Evolutionary conservation across 2,888 invertebrate species (phyloP).

Genomic region (Drosophila testacea): DNA sequence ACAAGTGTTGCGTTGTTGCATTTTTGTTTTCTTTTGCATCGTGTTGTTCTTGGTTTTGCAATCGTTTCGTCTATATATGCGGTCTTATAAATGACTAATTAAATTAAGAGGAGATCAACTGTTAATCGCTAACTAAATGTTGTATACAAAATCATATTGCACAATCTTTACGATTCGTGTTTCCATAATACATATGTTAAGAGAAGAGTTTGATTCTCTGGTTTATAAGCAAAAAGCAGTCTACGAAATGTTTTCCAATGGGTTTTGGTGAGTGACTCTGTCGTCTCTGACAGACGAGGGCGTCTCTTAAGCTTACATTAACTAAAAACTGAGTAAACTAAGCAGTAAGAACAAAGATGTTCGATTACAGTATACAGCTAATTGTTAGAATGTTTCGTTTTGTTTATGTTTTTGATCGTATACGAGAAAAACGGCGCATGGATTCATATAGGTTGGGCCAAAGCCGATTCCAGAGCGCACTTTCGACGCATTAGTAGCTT

Average conservation of each 20-base stretch:
- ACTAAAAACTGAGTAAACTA: slow-evolving; percentile 48
- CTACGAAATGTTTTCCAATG: slow-evolving; percentile 72
- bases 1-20: slow-evolving; percentile 49
- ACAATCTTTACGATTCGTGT: slow-evolving; percentile 65
- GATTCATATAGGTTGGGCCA: slow-evolving; percentile 14
- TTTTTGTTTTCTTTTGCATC: not conserved
- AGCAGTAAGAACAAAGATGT: slow-evolving; percentile 43
- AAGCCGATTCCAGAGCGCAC: slow-evolving; percentile 58
- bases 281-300: slow-evolving; percentile 19
- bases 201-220: slow-evolving; percentile 42
- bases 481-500: slow-evolving; percentile 84
- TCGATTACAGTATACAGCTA: slow-evolving; percentile 39
- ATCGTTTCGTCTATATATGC: slow-evolving; percentile 34
- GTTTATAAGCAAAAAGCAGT: slow-evolving; percentile 65
- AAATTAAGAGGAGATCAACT: slow-evolving; percentile 82
- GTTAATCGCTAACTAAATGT: slow-evolving; percentile 66
- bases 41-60: slow-evolving; percentile 18
- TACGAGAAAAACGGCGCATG: slow-evolving; percentile 39
- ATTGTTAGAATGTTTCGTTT: slow-evolving; percentile 57
- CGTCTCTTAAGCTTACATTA: slow-evolving; percentile 49
- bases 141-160: slow-evolving; percentile 73
- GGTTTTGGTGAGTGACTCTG: slow-evolving; percentile 69
- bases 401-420: slow-evolving; percentile 35
- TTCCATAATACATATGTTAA: slow-evolving; percentile 50
- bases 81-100: slow-evolving; percentile 51